Evolutionary conservation across 2,797 vertebrate species (phyloP).

Genomic region (Iguana delicatissima): DNA sequence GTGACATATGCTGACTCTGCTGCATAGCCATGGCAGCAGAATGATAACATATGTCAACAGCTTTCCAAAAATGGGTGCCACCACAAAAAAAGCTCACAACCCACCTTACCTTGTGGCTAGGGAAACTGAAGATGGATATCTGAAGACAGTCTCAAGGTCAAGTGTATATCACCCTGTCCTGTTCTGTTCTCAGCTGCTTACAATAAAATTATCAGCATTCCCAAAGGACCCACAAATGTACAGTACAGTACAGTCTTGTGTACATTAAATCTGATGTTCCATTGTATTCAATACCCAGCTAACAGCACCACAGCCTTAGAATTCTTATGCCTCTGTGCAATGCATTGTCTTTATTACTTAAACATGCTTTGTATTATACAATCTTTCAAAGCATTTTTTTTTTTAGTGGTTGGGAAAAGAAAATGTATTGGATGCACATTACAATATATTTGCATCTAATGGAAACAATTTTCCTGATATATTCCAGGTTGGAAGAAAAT

Average conservation of each 20-base stretch:
- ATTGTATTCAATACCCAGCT: not conserved
- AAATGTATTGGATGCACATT: constrained; percentile 15
- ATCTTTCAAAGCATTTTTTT: constrained; percentile 37
- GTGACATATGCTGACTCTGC: not conserved
- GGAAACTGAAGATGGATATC: not conserved
- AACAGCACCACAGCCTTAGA: not conserved
- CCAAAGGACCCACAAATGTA: not conserved
- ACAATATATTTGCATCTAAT: constrained; percentile 64
- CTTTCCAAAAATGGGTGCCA: not conserved
- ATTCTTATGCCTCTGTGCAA: not conserved
- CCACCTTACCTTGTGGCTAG: not conserved
- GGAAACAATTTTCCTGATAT: constrained; percentile 66
- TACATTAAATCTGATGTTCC: not conserved
- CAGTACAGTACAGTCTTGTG: not conserved
- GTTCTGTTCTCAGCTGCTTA: not conserved
- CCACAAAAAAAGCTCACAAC: not conserved
- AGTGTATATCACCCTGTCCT: not conserved
- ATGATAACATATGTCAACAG: not conserved
- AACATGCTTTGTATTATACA: constrained; percentile 15
- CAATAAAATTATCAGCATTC: not conserved
- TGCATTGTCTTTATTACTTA: constrained; percentile 3
- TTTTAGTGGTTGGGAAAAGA: constrained; percentile 8
- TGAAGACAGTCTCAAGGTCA: not conserved
- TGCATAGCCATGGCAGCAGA: not conserved
- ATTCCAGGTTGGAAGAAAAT: constrained; percentile 43